phyloP scores from a whole-genome alignment of 2,888 invertebrate species.

The Agrotis puta region DNA sequence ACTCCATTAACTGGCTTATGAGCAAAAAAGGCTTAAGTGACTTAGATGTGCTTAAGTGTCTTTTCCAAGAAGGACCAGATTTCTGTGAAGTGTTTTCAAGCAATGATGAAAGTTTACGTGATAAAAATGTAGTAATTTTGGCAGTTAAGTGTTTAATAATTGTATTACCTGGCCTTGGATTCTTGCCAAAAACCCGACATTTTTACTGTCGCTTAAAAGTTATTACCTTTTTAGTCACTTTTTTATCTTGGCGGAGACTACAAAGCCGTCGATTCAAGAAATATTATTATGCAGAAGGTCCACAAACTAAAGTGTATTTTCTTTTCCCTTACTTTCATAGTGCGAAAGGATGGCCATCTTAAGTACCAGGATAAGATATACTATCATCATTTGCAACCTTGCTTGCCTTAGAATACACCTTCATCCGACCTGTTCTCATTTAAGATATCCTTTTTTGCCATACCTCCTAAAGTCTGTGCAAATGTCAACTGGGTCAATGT shows the following conservation, averaged over 20 bases:
- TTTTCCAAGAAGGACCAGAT: constrained; percentile 3
- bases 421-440: no score
- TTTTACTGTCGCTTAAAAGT: neutral
- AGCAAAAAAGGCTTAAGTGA: constrained; percentile 9
- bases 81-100: neutral
- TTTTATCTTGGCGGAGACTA: neutral
- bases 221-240: neutral
- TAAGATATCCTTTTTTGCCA: no score
- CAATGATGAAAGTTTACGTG: neutral
- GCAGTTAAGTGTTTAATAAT: neutral
- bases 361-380: neutral
- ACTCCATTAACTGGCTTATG: constrained; percentile 5
- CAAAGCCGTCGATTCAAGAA: no score
- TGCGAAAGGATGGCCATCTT: neutral
- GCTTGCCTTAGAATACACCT: no score
- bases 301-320: no score
- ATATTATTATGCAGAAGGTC: neutral
- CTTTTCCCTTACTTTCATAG: neutral
- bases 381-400: no score
- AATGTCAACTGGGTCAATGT: no score
- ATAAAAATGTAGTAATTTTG: neutral
- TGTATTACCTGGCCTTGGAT: neutral
- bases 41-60: neutral
- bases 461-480: no score
- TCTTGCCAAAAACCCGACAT: neutral